These are phyloP conservation scores for Hylaeus volcanicus DNA, from an alignment of 1,140 invertebrate species.

Conservation along the genomic window DNA sequence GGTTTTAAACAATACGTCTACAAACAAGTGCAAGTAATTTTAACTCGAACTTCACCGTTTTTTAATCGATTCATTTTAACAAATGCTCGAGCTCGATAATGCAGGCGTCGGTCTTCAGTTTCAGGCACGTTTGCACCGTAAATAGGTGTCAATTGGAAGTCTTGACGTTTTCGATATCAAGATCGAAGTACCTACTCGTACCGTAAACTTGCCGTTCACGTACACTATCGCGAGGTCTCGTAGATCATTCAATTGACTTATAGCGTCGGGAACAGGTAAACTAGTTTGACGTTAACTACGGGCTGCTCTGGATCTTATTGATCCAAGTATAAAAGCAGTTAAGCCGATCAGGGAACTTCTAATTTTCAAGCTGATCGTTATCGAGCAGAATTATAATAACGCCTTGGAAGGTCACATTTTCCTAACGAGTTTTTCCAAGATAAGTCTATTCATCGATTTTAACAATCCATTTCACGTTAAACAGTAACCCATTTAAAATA, in stretches of 20 bases:
- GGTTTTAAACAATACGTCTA: neutral
- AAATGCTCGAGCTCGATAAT: too few relatives aligned
- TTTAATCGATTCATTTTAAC: too few relatives aligned
- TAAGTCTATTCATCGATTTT: too few relatives aligned
- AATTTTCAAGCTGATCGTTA: neutral
- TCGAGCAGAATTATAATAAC: neutral
- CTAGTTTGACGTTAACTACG: slow-evolving; percentile 14
- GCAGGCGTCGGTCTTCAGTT: too few relatives aligned
- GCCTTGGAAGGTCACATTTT: neutral
- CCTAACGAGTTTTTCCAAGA: neutral
- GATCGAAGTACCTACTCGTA: neutral
- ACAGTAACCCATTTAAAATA: neutral
- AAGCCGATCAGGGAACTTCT: neutral
- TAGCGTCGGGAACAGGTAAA: slow-evolving; percentile 14
- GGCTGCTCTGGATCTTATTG: neutral
- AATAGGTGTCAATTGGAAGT: neutral
- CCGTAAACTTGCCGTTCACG: neutral
- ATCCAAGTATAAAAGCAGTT: slow-evolving; percentile 4
- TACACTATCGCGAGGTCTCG: neutral
- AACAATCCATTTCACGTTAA: neutral
- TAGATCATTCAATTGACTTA: neutral
- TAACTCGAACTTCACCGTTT: too few relatives aligned
- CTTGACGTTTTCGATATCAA: neutral
- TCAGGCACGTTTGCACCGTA: too few relatives aligned
- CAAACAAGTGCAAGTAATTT: too few relatives aligned